Conservation (phyloP, 2,113 vertebrate species). For the Tragelaphus scriptus region DNA sequence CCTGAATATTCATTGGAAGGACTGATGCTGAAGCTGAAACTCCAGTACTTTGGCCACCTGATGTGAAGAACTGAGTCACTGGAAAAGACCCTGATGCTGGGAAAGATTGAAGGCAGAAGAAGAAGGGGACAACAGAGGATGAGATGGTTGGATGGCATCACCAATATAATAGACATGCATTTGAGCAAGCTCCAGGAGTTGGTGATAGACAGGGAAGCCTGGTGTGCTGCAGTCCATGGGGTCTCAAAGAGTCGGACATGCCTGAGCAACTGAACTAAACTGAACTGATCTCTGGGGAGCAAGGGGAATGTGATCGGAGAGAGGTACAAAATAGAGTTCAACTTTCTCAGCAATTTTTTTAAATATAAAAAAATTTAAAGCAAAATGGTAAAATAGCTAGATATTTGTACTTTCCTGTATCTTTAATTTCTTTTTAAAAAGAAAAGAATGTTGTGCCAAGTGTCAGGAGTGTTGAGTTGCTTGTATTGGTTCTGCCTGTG, state of each 20-base stretch:
- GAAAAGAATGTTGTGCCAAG: background rate
- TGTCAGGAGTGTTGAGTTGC: background rate
- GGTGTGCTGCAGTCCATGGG: background rate
- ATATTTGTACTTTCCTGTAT: background rate
- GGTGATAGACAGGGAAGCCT: background rate
- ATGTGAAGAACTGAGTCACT: background rate
- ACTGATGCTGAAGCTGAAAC: background rate
- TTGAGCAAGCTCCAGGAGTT: background rate
- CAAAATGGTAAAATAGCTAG: background rate
- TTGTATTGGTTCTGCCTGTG: background rate
- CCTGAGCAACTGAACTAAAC: background rate
- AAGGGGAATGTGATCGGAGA: background rate
- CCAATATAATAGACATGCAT: background rate
- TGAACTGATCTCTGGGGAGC: background rate
- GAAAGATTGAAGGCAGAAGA: background rate
- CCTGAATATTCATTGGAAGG: background rate
- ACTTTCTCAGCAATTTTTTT: background rate
- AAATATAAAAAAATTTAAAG: background rate
- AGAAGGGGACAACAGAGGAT: background rate
- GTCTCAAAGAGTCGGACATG: background rate
- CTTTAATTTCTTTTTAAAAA: slow-evolving; percentile 1
- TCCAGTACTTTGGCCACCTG: background rate
- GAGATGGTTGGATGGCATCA: background rate
- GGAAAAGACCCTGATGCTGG: background rate
- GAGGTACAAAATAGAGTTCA: background rate